Evolutionary conservation across 2,113 vertebrate species (phyloP).

Genomic region (Phocoena sinus): DNA sequence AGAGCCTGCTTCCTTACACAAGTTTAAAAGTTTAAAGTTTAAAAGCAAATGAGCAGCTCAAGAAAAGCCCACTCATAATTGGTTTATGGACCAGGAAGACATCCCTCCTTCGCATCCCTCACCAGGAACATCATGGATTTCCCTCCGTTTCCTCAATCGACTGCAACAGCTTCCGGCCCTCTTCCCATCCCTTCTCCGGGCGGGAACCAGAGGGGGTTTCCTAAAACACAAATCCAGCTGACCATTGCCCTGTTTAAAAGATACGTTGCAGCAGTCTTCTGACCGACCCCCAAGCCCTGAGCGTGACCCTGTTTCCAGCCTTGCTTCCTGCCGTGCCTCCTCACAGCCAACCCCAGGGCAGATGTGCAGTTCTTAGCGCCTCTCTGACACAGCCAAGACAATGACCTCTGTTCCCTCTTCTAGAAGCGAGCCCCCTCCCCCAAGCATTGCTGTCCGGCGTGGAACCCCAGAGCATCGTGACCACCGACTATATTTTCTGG

Average conservation of each 20-base stretch:
- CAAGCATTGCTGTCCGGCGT: rapidly evolving
- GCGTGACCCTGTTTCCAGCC: neutral
- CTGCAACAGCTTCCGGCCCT: neutral
- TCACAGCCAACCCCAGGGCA: neutral
- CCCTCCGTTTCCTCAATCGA: no score
- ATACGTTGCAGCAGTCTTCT: rapidly evolving
- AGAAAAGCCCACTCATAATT: neutral
- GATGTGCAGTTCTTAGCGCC: rapidly evolving
- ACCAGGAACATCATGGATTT: no score
- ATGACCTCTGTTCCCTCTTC: neutral
- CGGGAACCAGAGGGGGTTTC: neutral
- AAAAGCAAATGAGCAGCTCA: neutral
- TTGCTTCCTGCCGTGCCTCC: rapidly evolving
- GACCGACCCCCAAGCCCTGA: neutral
- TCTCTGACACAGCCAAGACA: neutral
- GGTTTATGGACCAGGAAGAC: neutral
- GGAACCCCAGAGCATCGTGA: neutral
- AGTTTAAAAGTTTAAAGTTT: neutral
- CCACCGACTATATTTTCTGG: neutral
- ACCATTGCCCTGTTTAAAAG: rapidly evolving
- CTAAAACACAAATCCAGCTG: neutral
- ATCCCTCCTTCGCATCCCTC: neutral
- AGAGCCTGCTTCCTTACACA: no score
- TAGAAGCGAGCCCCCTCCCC: no score
- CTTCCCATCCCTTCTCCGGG: neutral